phyloP scores from a whole-genome alignment of 2,888 invertebrate genomes.

The Teinopalpus imperialis region DNA sequence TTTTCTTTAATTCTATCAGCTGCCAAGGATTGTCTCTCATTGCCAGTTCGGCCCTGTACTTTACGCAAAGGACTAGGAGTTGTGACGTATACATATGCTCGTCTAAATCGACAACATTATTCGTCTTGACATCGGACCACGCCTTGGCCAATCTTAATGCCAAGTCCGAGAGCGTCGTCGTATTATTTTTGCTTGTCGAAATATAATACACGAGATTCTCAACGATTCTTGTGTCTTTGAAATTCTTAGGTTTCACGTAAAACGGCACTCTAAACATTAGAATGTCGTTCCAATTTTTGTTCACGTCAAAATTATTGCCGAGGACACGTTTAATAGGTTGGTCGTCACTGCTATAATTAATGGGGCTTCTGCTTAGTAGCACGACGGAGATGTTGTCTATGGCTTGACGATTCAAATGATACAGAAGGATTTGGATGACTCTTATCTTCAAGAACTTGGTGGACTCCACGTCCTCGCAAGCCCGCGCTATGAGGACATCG shows the following conservation, averaged over 20 bases:
- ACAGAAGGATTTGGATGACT: constrained; percentile 76
- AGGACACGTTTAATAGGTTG: constrained; percentile 74
- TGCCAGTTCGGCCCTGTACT: constrained; percentile 63
- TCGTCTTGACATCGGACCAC: constrained; percentile 86
- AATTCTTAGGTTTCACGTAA: constrained; percentile 77
- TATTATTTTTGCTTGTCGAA: constrained; percentile 54
- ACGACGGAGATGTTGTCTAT: constrained; percentile 81
- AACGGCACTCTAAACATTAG: constrained; percentile 69
- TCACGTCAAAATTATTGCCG: constrained; percentile 70
- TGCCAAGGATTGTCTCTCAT: constrained; percentile 49
- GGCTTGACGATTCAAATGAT: constrained; percentile 79
- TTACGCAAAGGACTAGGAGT: constrained; percentile 82
- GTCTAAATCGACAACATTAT: constrained; percentile 83
- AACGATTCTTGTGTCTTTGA: constrained; percentile 77
- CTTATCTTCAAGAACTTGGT: constrained; percentile 60
- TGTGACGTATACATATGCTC: constrained; percentile 88
- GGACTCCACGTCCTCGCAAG: constrained; percentile 44
- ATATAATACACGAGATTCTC: constrained; percentile 85
- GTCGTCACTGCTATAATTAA: constrained; percentile 57
- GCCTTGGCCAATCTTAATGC: constrained; percentile 80
- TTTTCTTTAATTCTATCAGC: constrained; percentile 63
- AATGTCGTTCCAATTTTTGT: constrained; percentile 85
- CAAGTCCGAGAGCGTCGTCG: constrained; percentile 56
- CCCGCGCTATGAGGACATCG: constrained; percentile 79
- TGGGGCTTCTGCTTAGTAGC: constrained; percentile 77